Conservation (phyloP, 2,888 invertebrate species). For the Pilophorus perplexus region DNA sequence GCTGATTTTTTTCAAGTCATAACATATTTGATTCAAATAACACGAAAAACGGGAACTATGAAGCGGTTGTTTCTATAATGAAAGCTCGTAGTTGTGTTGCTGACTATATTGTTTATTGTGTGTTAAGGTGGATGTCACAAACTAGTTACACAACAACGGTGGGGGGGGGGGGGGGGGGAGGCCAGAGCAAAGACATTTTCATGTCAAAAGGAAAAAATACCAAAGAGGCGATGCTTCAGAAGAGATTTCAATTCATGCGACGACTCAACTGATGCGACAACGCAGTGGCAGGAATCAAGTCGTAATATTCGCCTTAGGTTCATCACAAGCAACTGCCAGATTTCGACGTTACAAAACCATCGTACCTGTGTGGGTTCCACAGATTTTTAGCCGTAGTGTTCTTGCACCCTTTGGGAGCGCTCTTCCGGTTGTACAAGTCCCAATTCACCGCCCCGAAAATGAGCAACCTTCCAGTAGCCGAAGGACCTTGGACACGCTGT, state of each 20-base stretch:
- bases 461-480: conserved; percentile 66
- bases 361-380: conserved; percentile 70
- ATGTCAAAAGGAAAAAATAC: too few relatives aligned
- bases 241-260: background rate
- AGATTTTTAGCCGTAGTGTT: conserved; percentile 62
- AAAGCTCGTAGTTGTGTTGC: too few relatives aligned
- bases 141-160: too few relatives aligned
- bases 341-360: background rate
- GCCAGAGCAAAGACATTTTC: too few relatives aligned
- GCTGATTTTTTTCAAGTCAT: too few relatives aligned
- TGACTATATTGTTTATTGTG: too few relatives aligned
- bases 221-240: conserved; percentile 25
- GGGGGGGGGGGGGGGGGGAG: too few relatives aligned
- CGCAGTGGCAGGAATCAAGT: conserved; percentile 14
- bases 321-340: background rate
- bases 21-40: background rate
- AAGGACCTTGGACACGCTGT: conserved; percentile 48
- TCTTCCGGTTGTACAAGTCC: conserved; percentile 81
- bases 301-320: conserved; percentile 18
- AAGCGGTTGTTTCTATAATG: too few relatives aligned
- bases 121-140: too few relatives aligned
- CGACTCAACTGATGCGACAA: background rate
- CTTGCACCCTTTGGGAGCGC: conserved; percentile 67
- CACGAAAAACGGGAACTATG: too few relatives aligned
- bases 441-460: conserved; percentile 86